A percentile compares a stretch with the other conserved stretches of the same genome.
Conservation (phyloP, 2,888 invertebrate species). For the Argyresthia goedartella region DNA sequence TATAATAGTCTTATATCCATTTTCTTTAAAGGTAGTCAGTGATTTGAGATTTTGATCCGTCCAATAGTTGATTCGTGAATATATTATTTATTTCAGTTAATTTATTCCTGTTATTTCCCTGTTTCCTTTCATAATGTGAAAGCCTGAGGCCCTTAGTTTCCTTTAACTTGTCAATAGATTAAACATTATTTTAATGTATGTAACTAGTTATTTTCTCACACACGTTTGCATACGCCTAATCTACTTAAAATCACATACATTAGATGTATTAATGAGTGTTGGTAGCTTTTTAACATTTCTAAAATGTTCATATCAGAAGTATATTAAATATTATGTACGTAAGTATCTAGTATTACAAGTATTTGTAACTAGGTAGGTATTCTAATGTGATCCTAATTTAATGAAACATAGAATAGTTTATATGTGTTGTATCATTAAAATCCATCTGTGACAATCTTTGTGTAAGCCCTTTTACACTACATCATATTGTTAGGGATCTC, state of each 20-base stretch:
- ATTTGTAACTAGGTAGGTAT: neutral
- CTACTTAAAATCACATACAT: neutral
- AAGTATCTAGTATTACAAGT: neutral
- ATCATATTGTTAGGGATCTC: too few relatives aligned
- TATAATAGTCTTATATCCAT: neutral
- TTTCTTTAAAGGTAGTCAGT: conserved; percentile 6
- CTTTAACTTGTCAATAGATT: neutral
- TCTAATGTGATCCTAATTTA: conserved; percentile 1
- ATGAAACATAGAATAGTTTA: too few relatives aligned
- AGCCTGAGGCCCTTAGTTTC: too few relatives aligned
- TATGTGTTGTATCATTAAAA: too few relatives aligned
- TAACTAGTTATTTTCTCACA: neutral
- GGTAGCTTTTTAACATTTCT: conserved; percentile 8
- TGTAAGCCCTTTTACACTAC: too few relatives aligned
- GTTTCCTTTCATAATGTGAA: too few relatives aligned
- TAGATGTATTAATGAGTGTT: conserved; percentile 1
- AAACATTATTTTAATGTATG: neutral
- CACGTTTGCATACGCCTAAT: too few relatives aligned
- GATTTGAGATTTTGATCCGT: conserved; percentile 21
- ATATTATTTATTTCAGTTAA: neutral
- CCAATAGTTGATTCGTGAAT: conserved; percentile 14
- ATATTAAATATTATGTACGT: neutral
- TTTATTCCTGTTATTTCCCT: too few relatives aligned
- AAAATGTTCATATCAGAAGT: conserved; percentile 18
- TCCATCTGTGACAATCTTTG: too few relatives aligned